Percentiles rank a stretch among this genome's conserved stretches.
Conservation (phyloP, 2,888 invertebrate genomes). For the Timema podura region DNA sequence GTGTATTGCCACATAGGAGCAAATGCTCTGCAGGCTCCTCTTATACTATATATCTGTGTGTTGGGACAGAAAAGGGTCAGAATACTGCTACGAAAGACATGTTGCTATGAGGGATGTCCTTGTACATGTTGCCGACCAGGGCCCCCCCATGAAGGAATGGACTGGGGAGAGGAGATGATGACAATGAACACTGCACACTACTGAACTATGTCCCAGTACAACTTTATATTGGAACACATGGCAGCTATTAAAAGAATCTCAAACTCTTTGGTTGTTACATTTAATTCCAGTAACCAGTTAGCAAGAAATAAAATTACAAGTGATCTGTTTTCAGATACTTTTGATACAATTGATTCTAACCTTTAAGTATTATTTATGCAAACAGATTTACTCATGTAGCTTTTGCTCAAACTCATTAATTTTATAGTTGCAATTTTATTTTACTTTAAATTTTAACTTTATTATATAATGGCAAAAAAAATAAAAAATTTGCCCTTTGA, state of each 20-base stretch:
- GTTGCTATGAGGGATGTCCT: constrained; percentile 60
- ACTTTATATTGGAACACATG: too few relatives aligned
- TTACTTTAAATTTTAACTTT: neutral
- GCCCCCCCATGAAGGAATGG: constrained; percentile 41
- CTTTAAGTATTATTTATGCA: too few relatives aligned
- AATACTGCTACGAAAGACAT: constrained; percentile 72
- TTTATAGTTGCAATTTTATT: neutral
- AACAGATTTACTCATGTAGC: too few relatives aligned
- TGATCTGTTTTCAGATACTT: too few relatives aligned
- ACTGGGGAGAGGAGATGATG: constrained; percentile 87
- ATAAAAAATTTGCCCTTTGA: too few relatives aligned
- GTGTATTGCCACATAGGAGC: constrained; percentile 71
- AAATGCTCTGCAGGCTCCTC: constrained; percentile 70
- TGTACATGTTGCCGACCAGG: constrained; percentile 52
- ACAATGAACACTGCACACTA: constrained; percentile 66
- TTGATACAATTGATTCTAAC: too few relatives aligned
- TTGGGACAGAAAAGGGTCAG: constrained; percentile 74
- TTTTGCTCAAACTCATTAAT: too few relatives aligned
- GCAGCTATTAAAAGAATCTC: neutral
- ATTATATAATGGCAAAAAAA: too few relatives aligned
- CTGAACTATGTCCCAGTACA: neutral
- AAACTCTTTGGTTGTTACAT: neutral
- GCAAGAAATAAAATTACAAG: too few relatives aligned
- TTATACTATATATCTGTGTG: constrained; percentile 73
- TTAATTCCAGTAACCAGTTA: too few relatives aligned